Percentiles rank a stretch among this genome's conserved stretches.
phyloP scores from a whole-genome alignment of 2,797 vertebrate genomes.

The Cetoscarus ocellatus region DNA sequence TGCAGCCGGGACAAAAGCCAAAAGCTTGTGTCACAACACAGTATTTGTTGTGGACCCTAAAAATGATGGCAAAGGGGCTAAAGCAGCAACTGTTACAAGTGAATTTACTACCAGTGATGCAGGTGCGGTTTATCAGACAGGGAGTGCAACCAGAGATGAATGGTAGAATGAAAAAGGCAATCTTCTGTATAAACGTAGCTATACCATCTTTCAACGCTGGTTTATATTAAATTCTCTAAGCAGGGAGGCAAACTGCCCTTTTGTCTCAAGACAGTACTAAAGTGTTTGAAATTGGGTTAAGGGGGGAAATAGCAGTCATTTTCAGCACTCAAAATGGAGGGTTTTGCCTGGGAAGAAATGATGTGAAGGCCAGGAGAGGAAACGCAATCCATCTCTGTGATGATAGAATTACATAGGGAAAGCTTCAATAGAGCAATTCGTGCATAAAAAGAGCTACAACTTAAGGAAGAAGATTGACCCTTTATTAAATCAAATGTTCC shows the following conservation, averaged over 20 bases:
- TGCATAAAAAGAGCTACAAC: slow-evolving; percentile 80
- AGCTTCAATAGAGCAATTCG: slow-evolving; percentile 79
- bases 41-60: slow-evolving; percentile 36
- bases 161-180: slow-evolving; percentile 58
- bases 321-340: slow-evolving; percentile 73
- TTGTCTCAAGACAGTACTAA: slow-evolving; percentile 80
- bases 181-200: slow-evolving; percentile 59
- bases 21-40: slow-evolving; percentile 8
- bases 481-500: slow-evolving; percentile 86
- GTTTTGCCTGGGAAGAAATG: slow-evolving; percentile 75
- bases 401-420: slow-evolving; percentile 85
- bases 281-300: slow-evolving; percentile 87
- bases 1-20: slow-evolving; percentile 14
- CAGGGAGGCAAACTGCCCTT: slow-evolving; percentile 76
- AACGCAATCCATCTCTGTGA: slow-evolving; percentile 81
- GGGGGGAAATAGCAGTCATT: slow-evolving; percentile 83
- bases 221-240: slow-evolving; percentile 81
- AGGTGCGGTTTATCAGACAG: slow-evolving; percentile 53
- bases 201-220: slow-evolving; percentile 70
- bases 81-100: slow-evolving; percentile 51
- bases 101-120: slow-evolving; percentile 36
- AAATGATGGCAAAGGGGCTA: slow-evolving; percentile 33
- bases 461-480: slow-evolving; percentile 82
- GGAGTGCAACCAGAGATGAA: slow-evolving; percentile 49
- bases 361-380: slow-evolving; percentile 75